phyloP scores from a whole-genome alignment of 2,113 vertebrate species.

The Brachypodius melanocephalos region DNA sequence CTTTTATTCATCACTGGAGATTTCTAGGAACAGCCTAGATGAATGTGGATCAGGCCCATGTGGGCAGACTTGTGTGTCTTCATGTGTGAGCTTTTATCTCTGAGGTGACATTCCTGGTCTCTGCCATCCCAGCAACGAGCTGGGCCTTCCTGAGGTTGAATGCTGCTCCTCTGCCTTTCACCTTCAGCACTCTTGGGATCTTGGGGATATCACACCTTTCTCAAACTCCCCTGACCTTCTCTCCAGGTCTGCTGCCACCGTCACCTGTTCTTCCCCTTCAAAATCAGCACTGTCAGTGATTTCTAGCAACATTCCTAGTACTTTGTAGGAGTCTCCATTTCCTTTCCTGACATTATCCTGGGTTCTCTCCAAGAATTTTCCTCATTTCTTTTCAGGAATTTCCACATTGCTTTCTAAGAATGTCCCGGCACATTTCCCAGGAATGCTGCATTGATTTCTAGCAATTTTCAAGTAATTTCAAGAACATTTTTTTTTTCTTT shows the following conservation, averaged over 20 bases:
- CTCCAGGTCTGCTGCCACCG: background rate
- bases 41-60: background rate
- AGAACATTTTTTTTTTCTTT: background rate
- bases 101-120: background rate
- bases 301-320: background rate
- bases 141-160: background rate
- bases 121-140: background rate
- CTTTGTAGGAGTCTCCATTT: background rate
- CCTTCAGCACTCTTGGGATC: background rate
- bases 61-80: background rate
- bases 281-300: background rate
- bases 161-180: background rate
- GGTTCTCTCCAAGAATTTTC: background rate
- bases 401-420: background rate
- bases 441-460: background rate
- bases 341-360: background rate
- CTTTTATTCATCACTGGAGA: background rate
- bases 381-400: background rate
- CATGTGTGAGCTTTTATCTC: background rate
- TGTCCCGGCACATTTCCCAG: background rate
- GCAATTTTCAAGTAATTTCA: background rate
- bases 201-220: background rate
- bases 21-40: background rate
- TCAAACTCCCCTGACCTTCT: background rate
- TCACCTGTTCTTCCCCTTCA: background rate